phyloP scores from a whole-genome alignment of 2,888 invertebrate species.

The Philonicus albiceps region DNA sequence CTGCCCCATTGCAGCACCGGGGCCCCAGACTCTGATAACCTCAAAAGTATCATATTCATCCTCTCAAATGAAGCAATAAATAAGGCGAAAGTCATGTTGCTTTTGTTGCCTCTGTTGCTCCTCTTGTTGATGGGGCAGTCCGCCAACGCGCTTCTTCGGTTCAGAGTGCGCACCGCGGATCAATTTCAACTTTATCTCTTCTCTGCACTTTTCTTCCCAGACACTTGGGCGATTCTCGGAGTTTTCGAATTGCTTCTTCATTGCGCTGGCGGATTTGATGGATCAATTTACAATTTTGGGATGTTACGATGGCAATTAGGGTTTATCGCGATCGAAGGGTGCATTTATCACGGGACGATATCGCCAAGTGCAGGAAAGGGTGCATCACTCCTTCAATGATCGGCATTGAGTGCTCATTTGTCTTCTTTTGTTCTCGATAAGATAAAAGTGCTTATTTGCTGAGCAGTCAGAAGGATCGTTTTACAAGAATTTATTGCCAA shows the following conservation, averaged over 20 bases:
- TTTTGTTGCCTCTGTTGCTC: neutral
- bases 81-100: neutral
- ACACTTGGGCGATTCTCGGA: neutral
- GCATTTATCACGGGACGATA: neutral
- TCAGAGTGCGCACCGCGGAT: neutral
- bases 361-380: neutral
- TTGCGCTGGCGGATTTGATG: conserved; percentile 11
- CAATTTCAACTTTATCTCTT: conserved; percentile 30
- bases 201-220: conserved; percentile 1
- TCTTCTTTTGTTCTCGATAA: neutral
- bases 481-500: neutral
- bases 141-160: conserved; percentile 5
- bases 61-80: conserved; percentile 26
- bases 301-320: conserved; percentile 25
- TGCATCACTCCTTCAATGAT: neutral
- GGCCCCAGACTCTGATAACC: neutral
- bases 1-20: neutral
- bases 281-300: conserved; percentile 25
- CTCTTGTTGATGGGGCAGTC: conserved; percentile 5
- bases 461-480: neutral
- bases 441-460: neutral
- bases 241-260: neutral
- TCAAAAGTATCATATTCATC: conserved; percentile 30
- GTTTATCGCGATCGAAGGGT: conserved; percentile 2
- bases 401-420: neutral